Evolutionary conservation across 2,888 invertebrate species (phyloP), one percentile per base, ranked within the genome.

Genomic region (Pomacea canaliculata): DNA sequence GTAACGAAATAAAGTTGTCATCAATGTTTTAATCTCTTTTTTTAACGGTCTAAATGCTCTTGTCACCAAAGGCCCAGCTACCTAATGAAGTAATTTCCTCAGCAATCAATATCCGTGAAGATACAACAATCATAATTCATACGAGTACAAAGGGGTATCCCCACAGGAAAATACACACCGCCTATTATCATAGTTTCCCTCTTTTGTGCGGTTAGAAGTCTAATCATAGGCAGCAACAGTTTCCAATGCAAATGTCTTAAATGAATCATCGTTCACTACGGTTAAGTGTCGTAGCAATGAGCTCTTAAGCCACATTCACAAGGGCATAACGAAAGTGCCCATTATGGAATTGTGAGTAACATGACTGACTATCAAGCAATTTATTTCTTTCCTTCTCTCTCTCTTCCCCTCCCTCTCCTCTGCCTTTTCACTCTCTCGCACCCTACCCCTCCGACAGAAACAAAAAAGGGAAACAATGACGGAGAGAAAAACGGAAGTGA

Each of bases 221-320:
- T 59, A 59, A 70, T 59, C 59, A 23, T 27, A 13, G 56, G 12
- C 56, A 27, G 59, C 51, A 27, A 59, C 70, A 51, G 37, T 51
- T n/a, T 70, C 70, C 62, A 74, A 74, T 69, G 74, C 74, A 68
- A 74, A 74, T 74, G 68, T 74, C 74, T 74, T 74, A 70, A 56
- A 74, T 74, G 74, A 74, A 74, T 74, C 74, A 74, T 62, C 74
- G 68, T 69, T 48, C n/a, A 49, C 56, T 60, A 68, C 62, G 69
- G 62, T 62, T 62, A 68, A 68, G 23, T 69, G 69, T 62, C 74
- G 74, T 56, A 56, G 51, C 51, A 56, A 56, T 13, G 16, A 10
- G 12, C 51, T 56, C 16, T 16, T 56, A 56, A 56, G 16, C 51
- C 51, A 56, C 51, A 56, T 56, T 10, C 51, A 16, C 51, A 56